Conservation (phyloP, 2,888 invertebrate species). For the Galerucella calmariensis region DNA sequence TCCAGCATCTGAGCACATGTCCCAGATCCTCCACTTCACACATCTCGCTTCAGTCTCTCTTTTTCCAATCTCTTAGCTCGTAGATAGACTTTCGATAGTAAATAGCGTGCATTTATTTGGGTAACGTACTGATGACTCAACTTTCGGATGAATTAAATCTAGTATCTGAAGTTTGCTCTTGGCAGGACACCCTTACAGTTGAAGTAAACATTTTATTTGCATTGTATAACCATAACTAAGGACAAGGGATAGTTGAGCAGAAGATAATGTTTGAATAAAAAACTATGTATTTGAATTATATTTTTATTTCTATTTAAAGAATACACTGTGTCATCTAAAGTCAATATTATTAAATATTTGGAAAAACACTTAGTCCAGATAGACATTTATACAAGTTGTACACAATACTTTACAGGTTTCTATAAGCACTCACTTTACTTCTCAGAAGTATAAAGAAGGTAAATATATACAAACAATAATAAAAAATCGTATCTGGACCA, state of each 20-base stretch:
- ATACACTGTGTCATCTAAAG: slow-evolving; percentile 66
- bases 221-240: too few relatives aligned
- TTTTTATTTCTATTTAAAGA: slow-evolving; percentile 66
- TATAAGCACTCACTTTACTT: slow-evolving; percentile 57
- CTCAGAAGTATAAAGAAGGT: slow-evolving; percentile 60
- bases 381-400: slow-evolving; percentile 57
- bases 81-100: too few relatives aligned
- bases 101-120: too few relatives aligned
- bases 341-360: slow-evolving; percentile 64
- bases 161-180: too few relatives aligned
- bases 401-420: slow-evolving; percentile 50
- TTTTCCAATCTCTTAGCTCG: too few relatives aligned
- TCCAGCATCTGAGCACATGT: too few relatives aligned
- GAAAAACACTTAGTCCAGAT: slow-evolving; percentile 62
- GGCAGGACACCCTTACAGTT: too few relatives aligned
- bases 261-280: background rate
- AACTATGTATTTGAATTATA: slow-evolving; percentile 24
- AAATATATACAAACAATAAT: slow-evolving; percentile 49
- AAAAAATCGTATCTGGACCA: slow-evolving; percentile 60
- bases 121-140: too few relatives aligned
- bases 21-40: too few relatives aligned
- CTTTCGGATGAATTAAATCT: too few relatives aligned
- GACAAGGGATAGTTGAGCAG: background rate
- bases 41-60: too few relatives aligned
- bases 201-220: too few relatives aligned